These are phyloP conservation scores for Silurus asotus DNA, from an alignment of 2,113 vertebrate genomes.

Conservation along the genomic window DNA sequence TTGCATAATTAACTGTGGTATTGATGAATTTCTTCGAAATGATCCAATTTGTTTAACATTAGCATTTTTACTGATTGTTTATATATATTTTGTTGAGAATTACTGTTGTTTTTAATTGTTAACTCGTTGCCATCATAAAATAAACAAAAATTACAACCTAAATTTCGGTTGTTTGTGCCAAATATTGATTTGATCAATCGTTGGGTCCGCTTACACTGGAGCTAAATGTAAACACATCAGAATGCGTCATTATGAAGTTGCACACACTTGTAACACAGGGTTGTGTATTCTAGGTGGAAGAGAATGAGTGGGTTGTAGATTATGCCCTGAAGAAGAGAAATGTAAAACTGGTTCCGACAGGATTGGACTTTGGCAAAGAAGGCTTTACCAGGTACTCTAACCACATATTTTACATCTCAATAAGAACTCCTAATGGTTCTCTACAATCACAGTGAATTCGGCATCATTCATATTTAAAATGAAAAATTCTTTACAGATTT, in stretches of 20 bases:
- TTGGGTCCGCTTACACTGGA: background rate
- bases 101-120: background rate
- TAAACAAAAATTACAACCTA: background rate
- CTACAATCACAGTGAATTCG: background rate
- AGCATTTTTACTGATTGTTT: background rate
- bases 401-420: background rate
- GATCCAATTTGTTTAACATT: background rate
- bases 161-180: background rate
- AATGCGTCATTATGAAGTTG: background rate
- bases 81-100: background rate
- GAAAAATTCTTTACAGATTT: conserved; percentile 72
- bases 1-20: background rate
- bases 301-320: conserved; percentile 98
- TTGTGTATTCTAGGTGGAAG: conserved; percentile 83
- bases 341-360: conserved; percentile 88
- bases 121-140: background rate
- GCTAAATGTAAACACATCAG: background rate
- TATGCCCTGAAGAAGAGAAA: conserved; percentile 96
- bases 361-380: conserved; percentile 94
- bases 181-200: background rate
- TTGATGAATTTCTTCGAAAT: background rate
- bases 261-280: background rate
- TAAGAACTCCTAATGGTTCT: background rate
- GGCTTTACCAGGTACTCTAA: conserved; percentile 87
- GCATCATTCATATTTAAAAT: background rate